phyloP scores from a whole-genome alignment of 2,113 vertebrate species.

The Leiothrix lutea region DNA sequence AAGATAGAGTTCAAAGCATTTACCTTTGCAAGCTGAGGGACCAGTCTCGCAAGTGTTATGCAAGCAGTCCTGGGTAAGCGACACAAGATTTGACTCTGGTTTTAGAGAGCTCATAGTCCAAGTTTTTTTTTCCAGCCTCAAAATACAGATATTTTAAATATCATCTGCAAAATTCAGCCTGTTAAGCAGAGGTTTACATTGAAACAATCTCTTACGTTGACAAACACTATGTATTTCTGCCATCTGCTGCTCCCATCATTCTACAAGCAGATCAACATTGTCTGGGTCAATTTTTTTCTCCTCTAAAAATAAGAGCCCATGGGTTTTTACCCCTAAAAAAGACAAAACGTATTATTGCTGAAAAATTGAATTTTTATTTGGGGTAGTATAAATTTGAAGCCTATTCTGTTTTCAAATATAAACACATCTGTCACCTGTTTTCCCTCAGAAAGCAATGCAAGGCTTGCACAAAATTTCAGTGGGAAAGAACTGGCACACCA shows the following conservation, averaged over 20 bases:
- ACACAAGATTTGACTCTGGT: not conserved
- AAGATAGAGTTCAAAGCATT: not conserved
- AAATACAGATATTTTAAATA: slow-evolving; percentile 15
- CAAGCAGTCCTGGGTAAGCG: not conserved
- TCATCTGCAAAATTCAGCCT: not conserved
- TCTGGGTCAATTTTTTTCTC: not conserved
- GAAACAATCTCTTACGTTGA: not conserved
- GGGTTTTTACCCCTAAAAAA: not conserved
- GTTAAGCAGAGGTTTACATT: not conserved
- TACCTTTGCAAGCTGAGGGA: not conserved
- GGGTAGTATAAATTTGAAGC: not conserved
- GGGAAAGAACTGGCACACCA: not conserved
- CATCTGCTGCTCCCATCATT: not conserved
- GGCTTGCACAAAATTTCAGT: not conserved
- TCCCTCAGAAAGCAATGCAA: not conserved
- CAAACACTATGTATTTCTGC: not conserved
- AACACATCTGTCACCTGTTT: not conserved
- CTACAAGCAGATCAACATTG: not conserved
- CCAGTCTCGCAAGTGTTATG: not conserved
- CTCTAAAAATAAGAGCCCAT: not conserved
- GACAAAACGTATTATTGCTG: not conserved
- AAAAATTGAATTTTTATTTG: not conserved
- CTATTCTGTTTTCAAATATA: not conserved
- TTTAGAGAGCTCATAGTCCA: not conserved
- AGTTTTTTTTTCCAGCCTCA: not conserved